phyloP scores from a whole-genome alignment of 2,797 vertebrate species.

The Pelodytes ibericus region DNA sequence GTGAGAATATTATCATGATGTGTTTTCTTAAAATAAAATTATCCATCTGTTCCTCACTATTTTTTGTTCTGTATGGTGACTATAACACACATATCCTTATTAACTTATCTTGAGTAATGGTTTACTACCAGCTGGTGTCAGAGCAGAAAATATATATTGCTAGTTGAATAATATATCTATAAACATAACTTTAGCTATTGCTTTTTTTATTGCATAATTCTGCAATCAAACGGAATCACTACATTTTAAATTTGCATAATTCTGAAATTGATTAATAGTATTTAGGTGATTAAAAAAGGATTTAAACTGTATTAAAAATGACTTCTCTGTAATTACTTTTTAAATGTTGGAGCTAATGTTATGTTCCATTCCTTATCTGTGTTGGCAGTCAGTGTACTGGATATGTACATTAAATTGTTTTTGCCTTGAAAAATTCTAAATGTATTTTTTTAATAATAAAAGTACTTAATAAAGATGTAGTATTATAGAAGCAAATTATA shows the following conservation, averaged over 20 bases:
- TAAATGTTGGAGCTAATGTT: background rate
- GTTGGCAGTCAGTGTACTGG: no score
- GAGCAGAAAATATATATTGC: background rate
- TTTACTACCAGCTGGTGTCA: background rate
- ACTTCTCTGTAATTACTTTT: conserved; percentile 10
- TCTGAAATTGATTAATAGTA: background rate
- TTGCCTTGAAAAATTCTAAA: no score
- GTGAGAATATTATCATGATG: no score
- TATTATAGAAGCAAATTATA: no score
- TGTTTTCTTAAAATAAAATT: no score
- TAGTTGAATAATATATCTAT: background rate
- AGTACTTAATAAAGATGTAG: no score
- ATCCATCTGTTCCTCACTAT: background rate
- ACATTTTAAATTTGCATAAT: conserved; percentile 1
- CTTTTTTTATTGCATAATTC: background rate
- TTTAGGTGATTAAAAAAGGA: background rate
- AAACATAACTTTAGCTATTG: background rate
- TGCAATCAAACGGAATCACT: background rate
- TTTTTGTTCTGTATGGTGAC: no score
- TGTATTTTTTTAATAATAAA: no score
- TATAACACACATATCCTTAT: background rate
- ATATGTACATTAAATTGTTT: no score
- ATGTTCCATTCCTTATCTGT: background rate
- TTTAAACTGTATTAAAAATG: background rate
- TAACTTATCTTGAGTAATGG: background rate